Evolutionary conservation across 2,797 vertebrate species (phyloP), one percentile per base, ranked within the genome.

Genomic region (Notolabrus celidotus): DNA sequence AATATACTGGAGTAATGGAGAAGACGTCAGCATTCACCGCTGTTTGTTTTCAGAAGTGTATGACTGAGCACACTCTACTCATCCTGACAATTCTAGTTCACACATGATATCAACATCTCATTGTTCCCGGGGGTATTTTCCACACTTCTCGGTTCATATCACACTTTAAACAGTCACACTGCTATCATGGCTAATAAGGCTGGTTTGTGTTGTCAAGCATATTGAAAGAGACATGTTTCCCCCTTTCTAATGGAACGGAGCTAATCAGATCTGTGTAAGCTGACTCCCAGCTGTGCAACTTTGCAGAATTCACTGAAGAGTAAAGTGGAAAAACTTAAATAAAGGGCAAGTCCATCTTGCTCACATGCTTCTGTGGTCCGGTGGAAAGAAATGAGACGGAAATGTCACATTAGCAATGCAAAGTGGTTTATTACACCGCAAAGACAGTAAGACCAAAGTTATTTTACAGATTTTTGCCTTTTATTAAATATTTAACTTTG

Each of bases 301-400:
- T 81, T 69, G 67, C 46, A 85, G 19, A 82, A 79, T 77, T 72
- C 47, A 71, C 70, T 42, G 69, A 76, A 43, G 67, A 71, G 79
- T 64, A 86, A 85, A 86, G 82, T 55, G 70, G 57, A 79, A 82
- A 82, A 82, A 71, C 74, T 84, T 78, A 72, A 84, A 85, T 77
- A 85, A 89, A 92, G 84, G 82, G 67, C 84, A 83, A 84, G 85
- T 86, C 76, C 76, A 75, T 91, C 80, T 81, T 86, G 69, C 91
- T 86, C 83, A 51, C 70, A 82, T 83, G 69, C 57, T 42, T 85
- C 63, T 81, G n/a, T 79, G 75, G 75, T 71, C 65, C 49, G 15
- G 29, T 74, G 52, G 82, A 60, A 73, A 72, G 59, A 80, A 86
- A 74, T 75, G 77, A 79, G 74, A 88, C 84, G 82, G 70, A 91